These are phyloP conservation scores for Sardina pilchardus DNA, from an alignment of 2,113 vertebrate species.

Conservation along the genomic window DNA sequence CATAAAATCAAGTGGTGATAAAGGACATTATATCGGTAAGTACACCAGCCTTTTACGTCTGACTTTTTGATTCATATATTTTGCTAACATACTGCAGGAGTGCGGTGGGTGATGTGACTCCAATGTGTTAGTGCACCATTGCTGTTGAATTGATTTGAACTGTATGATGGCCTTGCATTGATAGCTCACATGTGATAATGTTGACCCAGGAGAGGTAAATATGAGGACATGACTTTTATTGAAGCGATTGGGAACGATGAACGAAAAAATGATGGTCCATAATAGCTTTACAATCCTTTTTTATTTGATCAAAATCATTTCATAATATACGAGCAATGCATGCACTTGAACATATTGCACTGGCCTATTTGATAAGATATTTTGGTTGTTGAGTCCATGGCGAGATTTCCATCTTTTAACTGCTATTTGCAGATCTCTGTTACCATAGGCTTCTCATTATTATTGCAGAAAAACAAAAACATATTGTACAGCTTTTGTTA, in stretches of 20 bases:
- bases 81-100: neutral
- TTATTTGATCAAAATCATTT: neutral
- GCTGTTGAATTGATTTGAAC: slow-evolving; percentile 15
- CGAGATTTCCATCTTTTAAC: neutral
- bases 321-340: neutral
- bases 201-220: slow-evolving; percentile 20
- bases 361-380: neutral
- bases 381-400: neutral
- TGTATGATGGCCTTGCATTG: slow-evolving; percentile 30
- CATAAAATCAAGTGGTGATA: slow-evolving; percentile 64
- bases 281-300: neutral
- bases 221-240: slow-evolving; percentile 22
- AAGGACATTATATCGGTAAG: slow-evolving; percentile 73
- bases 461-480: neutral
- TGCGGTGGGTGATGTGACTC: neutral
- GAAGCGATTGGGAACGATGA: neutral
- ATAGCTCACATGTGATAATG: slow-evolving; percentile 31
- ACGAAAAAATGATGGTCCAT: neutral
- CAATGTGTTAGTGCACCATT: neutral
- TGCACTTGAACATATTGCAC: neutral
- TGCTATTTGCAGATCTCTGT: neutral
- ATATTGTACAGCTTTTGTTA: neutral
- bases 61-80: slow-evolving; percentile 41
- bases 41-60: slow-evolving; percentile 47
- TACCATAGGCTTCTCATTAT: neutral